Evolutionary conservation across 92 coral and sea anemone species (phyloP).

Genomic region (Parazoanthus darwini): DNA sequence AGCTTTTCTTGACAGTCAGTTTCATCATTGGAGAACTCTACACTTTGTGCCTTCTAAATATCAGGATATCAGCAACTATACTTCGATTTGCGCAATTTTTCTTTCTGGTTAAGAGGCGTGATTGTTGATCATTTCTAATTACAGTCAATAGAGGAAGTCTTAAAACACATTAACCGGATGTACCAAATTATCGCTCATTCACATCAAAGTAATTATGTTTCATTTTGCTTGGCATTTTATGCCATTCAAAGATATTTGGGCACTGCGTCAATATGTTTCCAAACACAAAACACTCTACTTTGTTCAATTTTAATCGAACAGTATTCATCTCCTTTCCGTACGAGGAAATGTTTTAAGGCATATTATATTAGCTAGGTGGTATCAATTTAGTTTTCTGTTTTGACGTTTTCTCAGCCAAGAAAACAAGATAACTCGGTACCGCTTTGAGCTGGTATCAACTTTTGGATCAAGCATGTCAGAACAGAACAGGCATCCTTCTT

Average conservation of each 20-base stretch:
- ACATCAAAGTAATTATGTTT: constrained; percentile 19
- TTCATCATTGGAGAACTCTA: not conserved
- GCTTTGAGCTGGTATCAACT: not conserved
- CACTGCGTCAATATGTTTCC: constrained; percentile 33
- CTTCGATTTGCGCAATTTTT: not conserved
- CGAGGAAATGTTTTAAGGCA: constrained; percentile 5
- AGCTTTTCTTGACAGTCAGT: constrained; percentile 12
- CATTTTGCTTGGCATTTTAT: constrained; percentile 32
- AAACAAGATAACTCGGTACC: not conserved
- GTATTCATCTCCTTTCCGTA: not conserved
- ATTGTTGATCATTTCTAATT: constrained; percentile 35
- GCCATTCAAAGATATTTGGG: constrained; percentile 35
- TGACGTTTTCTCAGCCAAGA: not conserved
- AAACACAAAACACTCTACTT: not conserved
- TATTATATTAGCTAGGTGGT: not conserved
- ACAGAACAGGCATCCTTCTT: not conserved
- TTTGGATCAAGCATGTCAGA: not conserved
- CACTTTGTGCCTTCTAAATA: constrained; percentile 30
- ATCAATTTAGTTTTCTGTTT: not conserved
- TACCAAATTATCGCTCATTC: constrained; percentile 46
- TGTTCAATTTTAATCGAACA: not conserved
- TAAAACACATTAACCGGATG: constrained; percentile 37
- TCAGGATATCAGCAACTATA: not conserved
- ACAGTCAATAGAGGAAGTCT: constrained; percentile 39
- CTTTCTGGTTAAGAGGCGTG: constrained; percentile 29